Percentiles rank a stretch among this genome's conserved stretches.
Conservation (phyloP, 1,140 invertebrate genomes). For the Anadara kagoshimensis region DNA sequence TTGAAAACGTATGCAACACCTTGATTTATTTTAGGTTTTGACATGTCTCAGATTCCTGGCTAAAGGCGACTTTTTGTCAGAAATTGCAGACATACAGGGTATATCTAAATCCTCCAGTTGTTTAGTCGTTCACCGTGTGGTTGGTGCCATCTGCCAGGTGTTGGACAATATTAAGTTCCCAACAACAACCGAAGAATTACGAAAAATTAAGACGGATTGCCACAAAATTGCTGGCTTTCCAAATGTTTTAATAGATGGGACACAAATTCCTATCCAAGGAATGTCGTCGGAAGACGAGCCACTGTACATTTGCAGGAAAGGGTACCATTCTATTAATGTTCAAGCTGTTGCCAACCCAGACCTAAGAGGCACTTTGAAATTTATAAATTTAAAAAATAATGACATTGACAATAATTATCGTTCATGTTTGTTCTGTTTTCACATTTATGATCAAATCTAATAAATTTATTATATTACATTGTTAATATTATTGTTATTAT, state of each 20-base stretch:
- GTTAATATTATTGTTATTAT: no score
- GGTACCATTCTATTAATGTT: conserved; percentile 32
- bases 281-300: no score
- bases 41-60: conserved; percentile 17
- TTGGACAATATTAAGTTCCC: conserved; percentile 27
- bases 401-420: no score
- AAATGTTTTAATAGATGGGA: conserved; percentile 29
- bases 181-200: neutral
- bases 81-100: conserved; percentile 37
- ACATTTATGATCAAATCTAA: no score
- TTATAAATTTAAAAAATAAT: no score
- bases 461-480: no score
- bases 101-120: conserved; percentile 20
- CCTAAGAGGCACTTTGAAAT: no score
- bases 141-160: neutral
- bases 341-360: no score
- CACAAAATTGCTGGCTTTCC: conserved; percentile 23
- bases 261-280: no score
- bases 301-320: conserved; percentile 24
- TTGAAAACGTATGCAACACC: no score
- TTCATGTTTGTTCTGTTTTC: no score
- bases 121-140: conserved; percentile 3
- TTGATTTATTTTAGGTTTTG: no score
- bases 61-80: conserved; percentile 39
- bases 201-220: conserved; percentile 15